Base-by-base conservation (phyloP, 30 jellyfish, hydroid and myxozoan genomes). In the Aurelia sp. region DNA sequence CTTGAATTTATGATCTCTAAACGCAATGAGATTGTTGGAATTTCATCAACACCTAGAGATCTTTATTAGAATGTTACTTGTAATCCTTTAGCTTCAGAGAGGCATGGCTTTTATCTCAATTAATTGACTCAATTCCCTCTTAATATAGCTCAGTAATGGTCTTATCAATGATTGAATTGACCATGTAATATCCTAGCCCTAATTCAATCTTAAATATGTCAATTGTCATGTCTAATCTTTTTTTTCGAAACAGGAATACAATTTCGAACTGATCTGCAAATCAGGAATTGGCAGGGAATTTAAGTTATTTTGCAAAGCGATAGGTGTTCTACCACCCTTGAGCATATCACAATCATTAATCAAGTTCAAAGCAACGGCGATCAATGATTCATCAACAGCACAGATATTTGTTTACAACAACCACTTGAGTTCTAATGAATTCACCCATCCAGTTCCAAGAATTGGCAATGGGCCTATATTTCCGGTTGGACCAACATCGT, bases 401-500 rank as follows among this genome's bases (percentile, higher is more conserved):
- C 72, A 69, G n/a, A 61, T 95, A 33, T 89, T 81, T 70, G 89
- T 95, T 71, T 48, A 52, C 60, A 95, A 95, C 57, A 20, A 90
- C 40, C 99, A 95, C 74, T 51, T 59, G 44, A 81, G 92, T 74
- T 24, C 95, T 77, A 95, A 95, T 44, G 97, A 84, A 60, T 84
- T 78, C 78, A 82, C 97, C 38, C 97, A 88, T 51, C 90, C 97
- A 8, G 97, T 94, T 50, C 96, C 97, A 48, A 80, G 99, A 48
- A 82, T 94, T 21, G 99, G 99, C 48, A 79, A 72, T 58, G 96
- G 94, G 6, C 92, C 88, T 18, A 82, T 89, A 55, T 94, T 94
- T 65, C 99, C 99, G 17, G 97, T 85, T 38, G 99, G 99, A 9
- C 97, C 96, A 20, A 94, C 97, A 24, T 82, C 97, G 35, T 95